Percentiles rank a stretch among this genome's conserved stretches.
Evolutionary conservation across 2,888 invertebrate species (phyloP).

Genomic region (Apamea monoglypha): DNA sequence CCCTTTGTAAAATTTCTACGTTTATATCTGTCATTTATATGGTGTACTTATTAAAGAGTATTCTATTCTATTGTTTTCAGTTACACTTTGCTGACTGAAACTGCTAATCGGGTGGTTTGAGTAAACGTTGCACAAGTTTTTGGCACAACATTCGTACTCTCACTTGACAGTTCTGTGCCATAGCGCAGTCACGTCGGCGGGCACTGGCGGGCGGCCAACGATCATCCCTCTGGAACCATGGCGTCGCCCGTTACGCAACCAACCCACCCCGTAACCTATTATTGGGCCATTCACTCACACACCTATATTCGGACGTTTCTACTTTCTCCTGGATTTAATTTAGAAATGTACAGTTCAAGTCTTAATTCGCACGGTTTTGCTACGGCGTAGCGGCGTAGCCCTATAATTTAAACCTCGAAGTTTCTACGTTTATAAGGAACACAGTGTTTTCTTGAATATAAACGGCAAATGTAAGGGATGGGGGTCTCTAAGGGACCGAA

Average conservation of each 20-base stretch:
- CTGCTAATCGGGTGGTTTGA: conserved; percentile 32
- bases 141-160: conserved; percentile 41
- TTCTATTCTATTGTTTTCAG: conserved; percentile 12
- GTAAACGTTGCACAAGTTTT: conserved; percentile 38
- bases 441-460: not conserved
- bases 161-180: conserved; percentile 41
- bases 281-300: conserved; percentile 59
- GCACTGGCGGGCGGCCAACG: conserved; percentile 58
- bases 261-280: conserved; percentile 60
- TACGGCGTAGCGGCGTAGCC: conserved; percentile 25
- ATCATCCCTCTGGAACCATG: conserved; percentile 44
- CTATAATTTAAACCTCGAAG: not conserved
- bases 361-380: conserved; percentile 8
- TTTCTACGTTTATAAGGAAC: not conserved
- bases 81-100: conserved; percentile 15
- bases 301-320: conserved; percentile 51
- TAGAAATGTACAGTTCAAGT: conserved; percentile 14
- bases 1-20: too few species aligned
- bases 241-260: conserved; percentile 61
- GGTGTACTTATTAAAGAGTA: not conserved
- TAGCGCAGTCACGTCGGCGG: conserved; percentile 48
- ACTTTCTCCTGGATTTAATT: conserved; percentile 48
- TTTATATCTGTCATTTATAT: too few species aligned
- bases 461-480: conserved; percentile 14
- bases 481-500: conserved; percentile 34